Evolutionary conservation across 2,888 invertebrate species (phyloP).

Genomic region (Neoitamus cyanurus): DNA sequence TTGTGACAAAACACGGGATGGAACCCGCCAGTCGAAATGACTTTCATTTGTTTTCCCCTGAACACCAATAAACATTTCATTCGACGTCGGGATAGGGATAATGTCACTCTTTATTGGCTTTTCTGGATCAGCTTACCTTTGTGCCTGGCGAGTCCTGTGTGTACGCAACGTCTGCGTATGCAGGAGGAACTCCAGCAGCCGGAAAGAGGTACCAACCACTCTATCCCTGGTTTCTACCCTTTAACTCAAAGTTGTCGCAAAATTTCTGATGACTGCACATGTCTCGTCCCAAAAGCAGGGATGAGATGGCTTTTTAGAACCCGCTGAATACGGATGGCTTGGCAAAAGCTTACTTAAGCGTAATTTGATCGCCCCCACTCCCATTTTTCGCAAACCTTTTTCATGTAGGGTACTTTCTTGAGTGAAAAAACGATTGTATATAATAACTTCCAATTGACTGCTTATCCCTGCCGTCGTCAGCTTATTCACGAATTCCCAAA

Average conservation of each 20-base stretch:
- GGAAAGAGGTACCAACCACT: neutral
- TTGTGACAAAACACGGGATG: neutral
- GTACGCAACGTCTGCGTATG: neutral
- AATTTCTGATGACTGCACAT: neutral
- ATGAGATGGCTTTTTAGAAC: neutral
- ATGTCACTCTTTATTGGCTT: neutral
- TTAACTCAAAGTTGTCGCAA: neutral
- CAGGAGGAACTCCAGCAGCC: neutral
- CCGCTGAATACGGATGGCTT: neutral
- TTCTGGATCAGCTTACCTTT: neutral
- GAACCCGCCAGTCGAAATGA: neutral
- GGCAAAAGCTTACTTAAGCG: neutral
- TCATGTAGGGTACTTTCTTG: neutral
- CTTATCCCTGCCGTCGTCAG: slow-evolving; percentile 1
- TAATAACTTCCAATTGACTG: neutral
- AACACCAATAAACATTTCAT: neutral
- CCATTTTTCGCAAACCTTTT: neutral
- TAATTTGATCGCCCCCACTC: neutral
- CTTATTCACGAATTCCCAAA: neutral
- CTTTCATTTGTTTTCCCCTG: neutral
- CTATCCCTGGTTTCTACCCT: neutral
- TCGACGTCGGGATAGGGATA: neutral
- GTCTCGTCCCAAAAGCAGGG: neutral
- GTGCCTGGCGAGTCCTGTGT: neutral
- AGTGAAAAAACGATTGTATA: neutral